Conservation (phyloP, 1,140 invertebrate species). For the Zaprionus davidi region DNA sequence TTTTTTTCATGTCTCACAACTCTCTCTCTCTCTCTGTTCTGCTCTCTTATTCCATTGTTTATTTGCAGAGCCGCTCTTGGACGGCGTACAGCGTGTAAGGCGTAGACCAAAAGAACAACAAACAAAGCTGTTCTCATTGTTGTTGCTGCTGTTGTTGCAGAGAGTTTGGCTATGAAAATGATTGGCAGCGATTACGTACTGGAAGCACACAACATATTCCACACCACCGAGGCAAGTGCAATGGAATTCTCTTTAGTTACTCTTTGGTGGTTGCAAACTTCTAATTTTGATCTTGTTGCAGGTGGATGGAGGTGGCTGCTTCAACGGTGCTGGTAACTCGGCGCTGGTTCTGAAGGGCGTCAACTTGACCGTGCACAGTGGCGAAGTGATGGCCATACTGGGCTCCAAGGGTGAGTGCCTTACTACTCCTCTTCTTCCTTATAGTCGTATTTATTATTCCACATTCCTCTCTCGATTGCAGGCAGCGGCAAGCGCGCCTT, state of each 20-base stretch:
- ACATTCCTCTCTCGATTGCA: slow-evolving; percentile 56
- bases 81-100: slow-evolving; percentile 51
- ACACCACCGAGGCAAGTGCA: slow-evolving; percentile 91
- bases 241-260: slow-evolving; percentile 20
- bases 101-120: slow-evolving; percentile 48
- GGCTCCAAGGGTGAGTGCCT: slow-evolving; percentile 92
- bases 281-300: slow-evolving; percentile 72
- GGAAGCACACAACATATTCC: slow-evolving; percentile 94
- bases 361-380: slow-evolving; percentile 94
- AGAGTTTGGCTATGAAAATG: slow-evolving; percentile 86
- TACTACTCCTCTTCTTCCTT: not conserved
- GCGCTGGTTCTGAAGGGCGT: slow-evolving; percentile 95
- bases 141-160: slow-evolving; percentile 21
- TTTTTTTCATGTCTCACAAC: not conserved
- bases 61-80: slow-evolving; percentile 52
- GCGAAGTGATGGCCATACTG: slow-evolving; percentile 95
- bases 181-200: slow-evolving; percentile 92
- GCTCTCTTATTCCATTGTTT: slow-evolving; percentile 33
- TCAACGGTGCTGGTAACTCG: slow-evolving; percentile 91
- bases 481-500: slow-evolving; percentile 95
- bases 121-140: slow-evolving; percentile 50
- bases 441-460: too few relatives aligned
- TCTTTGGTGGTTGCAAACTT: slow-evolving; percentile 39
- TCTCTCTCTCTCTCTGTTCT: not conserved
- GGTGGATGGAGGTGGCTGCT: slow-evolving; percentile 92